Evolutionary conservation across 2,113 vertebrate species (phyloP).

Genomic region (Nansenia antarctica): DNA sequence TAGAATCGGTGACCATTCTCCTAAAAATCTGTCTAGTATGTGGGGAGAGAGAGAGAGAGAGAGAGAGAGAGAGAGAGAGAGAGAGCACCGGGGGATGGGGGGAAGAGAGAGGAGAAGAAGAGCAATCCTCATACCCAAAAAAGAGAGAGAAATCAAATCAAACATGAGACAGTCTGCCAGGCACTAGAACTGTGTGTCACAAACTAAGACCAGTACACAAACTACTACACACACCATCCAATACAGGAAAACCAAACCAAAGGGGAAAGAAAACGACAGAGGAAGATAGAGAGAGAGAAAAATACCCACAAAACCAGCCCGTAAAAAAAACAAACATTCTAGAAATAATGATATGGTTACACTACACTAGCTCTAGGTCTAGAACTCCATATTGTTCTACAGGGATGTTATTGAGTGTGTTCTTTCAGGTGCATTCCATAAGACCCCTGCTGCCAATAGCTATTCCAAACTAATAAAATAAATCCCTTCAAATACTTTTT

Average conservation of each 20-base stretch:
- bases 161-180: slow-evolving; percentile 72
- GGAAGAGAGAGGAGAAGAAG: slow-evolving; percentile 5
- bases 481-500: too few species aligned
- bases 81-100: neutral
- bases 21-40: slow-evolving; percentile 63
- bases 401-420: neutral
- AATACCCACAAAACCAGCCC: slow-evolving; percentile 48
- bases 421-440: neutral
- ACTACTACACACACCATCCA: slow-evolving; percentile 68
- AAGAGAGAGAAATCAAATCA: slow-evolving; percentile 68
- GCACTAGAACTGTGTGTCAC: slow-evolving; percentile 73
- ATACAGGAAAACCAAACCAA: slow-evolving; percentile 53
- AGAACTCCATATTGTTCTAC: neutral
- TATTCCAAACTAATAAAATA: too few species aligned
- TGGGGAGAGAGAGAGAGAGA: slow-evolving; percentile 18
- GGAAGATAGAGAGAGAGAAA: slow-evolving; percentile 46
- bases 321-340: slow-evolving; percentile 3
- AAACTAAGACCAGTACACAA: slow-evolving; percentile 71
- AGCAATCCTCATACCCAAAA: slow-evolving; percentile 70
- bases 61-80: slow-evolving; percentile 14
- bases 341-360: neutral
- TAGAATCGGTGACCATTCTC: slow-evolving; percentile 77
- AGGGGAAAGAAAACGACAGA: slow-evolving; percentile 48
- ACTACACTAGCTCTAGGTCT: neutral
- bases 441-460: neutral